Evolutionary conservation across 2,113 vertebrate species (phyloP).

Genomic region (Sinocyclocheilus rhinocerous): DNA sequence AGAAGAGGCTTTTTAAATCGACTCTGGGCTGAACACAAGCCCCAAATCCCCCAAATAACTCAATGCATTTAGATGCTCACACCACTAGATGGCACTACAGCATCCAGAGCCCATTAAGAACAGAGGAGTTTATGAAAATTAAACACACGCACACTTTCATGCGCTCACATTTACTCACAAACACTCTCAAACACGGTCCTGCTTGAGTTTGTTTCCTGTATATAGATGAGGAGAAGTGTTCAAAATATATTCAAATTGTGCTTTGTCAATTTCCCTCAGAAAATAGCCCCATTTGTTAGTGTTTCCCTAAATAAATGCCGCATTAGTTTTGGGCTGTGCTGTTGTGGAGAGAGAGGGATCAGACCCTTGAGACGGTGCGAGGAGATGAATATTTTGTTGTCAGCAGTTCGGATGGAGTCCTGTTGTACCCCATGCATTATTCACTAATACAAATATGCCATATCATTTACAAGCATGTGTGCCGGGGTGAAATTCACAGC

Average conservation of each 20-base stretch:
- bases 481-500: constrained; percentile 53
- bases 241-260: not conserved
- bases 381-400: constrained; percentile 57
- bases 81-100: constrained; percentile 28
- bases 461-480: constrained; percentile 59
- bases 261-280: constrained; percentile 31
- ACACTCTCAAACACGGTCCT: constrained; percentile 39
- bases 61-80: not conserved
- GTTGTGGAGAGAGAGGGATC: constrained; percentile 23
- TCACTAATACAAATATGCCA: constrained; percentile 64
- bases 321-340: constrained; percentile 31
- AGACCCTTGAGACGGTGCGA: constrained; percentile 52
- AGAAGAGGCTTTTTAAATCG: not conserved
- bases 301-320: constrained; percentile 28
- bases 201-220: constrained; percentile 36
- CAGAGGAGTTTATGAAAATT: not conserved
- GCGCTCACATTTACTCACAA: not conserved
- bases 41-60: not conserved
- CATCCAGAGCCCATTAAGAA: constrained; percentile 13
- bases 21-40: not conserved
- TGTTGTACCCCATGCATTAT: constrained; percentile 60
- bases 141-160: not conserved
- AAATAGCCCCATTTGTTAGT: constrained; percentile 36
- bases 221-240: constrained; percentile 26
- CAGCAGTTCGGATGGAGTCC: constrained; percentile 58